phyloP scores from a whole-genome alignment of 2,888 invertebrate genomes.

The Acanthosepion lycidas region DNA sequence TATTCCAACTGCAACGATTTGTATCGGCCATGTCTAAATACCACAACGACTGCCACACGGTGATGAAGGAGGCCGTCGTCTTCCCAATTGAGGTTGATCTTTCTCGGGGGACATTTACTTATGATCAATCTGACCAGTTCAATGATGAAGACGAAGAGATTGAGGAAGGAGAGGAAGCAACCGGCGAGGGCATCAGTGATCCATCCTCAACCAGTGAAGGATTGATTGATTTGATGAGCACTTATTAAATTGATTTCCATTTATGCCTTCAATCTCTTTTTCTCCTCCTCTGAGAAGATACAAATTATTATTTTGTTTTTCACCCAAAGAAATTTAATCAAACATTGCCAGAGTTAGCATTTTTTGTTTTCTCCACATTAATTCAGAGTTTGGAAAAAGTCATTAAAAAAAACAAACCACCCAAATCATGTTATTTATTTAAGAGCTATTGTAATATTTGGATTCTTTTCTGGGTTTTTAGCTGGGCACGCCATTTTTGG shows the following conservation, averaged over 20 bases:
- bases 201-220: constrained; percentile 24
- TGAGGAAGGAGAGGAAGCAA: constrained; percentile 65
- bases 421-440: no score
- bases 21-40: constrained; percentile 87
- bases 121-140: constrained; percentile 72
- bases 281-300: no score
- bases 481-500: no score
- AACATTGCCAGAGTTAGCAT: no score
- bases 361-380: no score
- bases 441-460: no score
- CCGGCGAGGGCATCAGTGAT: constrained; percentile 75
- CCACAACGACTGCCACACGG: constrained; percentile 84
- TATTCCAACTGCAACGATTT: constrained; percentile 83
- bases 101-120: constrained; percentile 92
- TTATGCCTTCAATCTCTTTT: no score
- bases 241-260: not conserved
- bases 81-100: constrained; percentile 98
- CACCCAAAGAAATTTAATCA: no score
- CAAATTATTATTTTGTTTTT: no score
- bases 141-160: constrained; percentile 72
- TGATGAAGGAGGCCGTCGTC: constrained; percentile 82
- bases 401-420: no score
- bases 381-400: no score
- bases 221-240: not conserved
- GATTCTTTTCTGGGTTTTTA: no score